Evolutionary conservation across 2,888 invertebrate genomes (phyloP).

Genomic region (Agriopis marginaria): DNA sequence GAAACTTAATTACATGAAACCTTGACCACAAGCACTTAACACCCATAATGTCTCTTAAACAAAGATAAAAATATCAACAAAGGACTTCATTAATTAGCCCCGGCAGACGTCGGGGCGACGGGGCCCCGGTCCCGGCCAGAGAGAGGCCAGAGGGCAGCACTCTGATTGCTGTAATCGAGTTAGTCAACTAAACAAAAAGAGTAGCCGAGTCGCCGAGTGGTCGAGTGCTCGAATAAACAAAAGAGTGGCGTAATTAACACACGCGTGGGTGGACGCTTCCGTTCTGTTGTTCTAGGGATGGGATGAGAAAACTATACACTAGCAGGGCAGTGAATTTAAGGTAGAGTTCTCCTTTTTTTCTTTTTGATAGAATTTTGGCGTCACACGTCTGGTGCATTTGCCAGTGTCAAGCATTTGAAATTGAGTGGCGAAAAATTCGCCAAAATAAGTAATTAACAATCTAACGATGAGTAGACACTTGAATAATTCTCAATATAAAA

Average conservation of each 20-base stretch:
- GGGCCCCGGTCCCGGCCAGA: conserved; percentile 42
- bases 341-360: not conserved
- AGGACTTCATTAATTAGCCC: conserved; percentile 50
- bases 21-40: conserved; percentile 26
- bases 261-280: conserved; percentile 77
- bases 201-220: conserved; percentile 57
- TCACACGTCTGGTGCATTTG: no score
- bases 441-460: no score
- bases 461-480: no score
- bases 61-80: conserved; percentile 40
- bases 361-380: no score
- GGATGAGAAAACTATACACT: conserved; percentile 7
- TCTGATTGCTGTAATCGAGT: conserved; percentile 84
- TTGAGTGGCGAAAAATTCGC: no score
- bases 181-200: conserved; percentile 82
- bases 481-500: no score
- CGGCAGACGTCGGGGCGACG: conserved; percentile 68
- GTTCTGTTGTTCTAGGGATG: conserved; percentile 48
- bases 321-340: not conserved
- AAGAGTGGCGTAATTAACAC: conserved; percentile 79
- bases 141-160: conserved; percentile 70
- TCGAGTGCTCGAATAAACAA: conserved; percentile 75
- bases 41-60: conserved; percentile 21
- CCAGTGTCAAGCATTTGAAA: no score
- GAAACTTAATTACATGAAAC: not conserved